These are phyloP conservation scores for Hydrozoanthus gracilis DNA, from an alignment of 92 coral and sea anemone genomes.

Conservation along the genomic window DNA sequence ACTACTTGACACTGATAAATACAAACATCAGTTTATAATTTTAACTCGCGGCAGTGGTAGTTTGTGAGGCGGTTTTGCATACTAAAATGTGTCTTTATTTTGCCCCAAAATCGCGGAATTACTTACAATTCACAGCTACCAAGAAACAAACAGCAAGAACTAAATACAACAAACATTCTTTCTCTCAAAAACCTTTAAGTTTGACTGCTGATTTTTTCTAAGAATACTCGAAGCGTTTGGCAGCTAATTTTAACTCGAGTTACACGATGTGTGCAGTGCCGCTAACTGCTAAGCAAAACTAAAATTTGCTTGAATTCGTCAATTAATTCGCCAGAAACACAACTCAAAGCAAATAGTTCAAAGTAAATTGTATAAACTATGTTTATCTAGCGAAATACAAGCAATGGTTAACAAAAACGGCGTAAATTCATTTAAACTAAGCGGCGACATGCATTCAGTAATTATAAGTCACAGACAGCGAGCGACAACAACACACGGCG, in stretches of 20 bases:
- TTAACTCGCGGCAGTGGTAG: too few species aligned
- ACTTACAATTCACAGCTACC: neutral
- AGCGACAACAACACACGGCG: neutral
- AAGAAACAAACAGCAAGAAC: neutral
- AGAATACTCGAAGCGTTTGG: neutral
- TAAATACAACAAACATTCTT: neutral
- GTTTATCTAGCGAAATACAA: neutral
- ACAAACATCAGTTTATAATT: too few species aligned
- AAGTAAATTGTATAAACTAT: neutral
- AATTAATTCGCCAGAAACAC: neutral
- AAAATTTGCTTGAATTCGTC: neutral
- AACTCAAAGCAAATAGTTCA: neutral
- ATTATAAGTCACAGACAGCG: neutral
- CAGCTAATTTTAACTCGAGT: neutral
- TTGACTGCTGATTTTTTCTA: neutral
- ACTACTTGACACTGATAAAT: too few species aligned
- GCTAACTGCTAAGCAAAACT: neutral
- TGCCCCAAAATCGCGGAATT: too few species aligned
- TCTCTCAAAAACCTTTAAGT: neutral
- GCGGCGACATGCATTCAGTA: neutral
- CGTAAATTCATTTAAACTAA: neutral
- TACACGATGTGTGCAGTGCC: neutral
- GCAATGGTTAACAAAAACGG: neutral
- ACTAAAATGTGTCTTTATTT: too few species aligned
- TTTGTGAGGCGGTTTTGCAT: too few species aligned